A percentile compares a stretch with the other conserved stretches of the same genome.
Conservation (phyloP, 2,888 invertebrate genomes). For the Lasioglossum morio region DNA sequence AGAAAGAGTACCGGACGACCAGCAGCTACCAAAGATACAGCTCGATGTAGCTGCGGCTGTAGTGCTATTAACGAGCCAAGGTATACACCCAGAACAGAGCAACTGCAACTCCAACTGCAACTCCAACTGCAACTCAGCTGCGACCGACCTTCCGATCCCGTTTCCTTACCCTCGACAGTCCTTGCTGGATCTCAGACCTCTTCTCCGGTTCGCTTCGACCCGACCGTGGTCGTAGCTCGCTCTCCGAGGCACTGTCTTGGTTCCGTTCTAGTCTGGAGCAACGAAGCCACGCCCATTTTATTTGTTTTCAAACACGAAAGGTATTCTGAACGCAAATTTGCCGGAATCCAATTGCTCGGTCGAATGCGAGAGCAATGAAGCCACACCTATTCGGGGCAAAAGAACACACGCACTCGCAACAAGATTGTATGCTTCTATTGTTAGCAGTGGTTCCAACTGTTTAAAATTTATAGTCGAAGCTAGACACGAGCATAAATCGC, state of each 20-base stretch:
- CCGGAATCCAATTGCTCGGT: neutral
- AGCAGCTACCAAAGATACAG: neutral
- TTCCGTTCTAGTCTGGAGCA: neutral
- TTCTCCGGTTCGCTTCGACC: slow-evolving; percentile 7
- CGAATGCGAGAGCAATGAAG: neutral
- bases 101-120: neutral
- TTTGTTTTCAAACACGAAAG: neutral
- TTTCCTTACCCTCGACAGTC: slow-evolving; percentile 67
- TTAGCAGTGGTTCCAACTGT: neutral
- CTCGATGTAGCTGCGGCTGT: neutral
- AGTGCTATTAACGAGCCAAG: slow-evolving; percentile 39
- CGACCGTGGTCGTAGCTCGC: neutral
- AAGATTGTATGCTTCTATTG: neutral
- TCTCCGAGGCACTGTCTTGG: neutral
- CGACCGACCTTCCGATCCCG: slow-evolving; percentile 74
- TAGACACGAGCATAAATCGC: neutral
- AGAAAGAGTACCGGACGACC: neutral
- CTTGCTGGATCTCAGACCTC: slow-evolving; percentile 33
- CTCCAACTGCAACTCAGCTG: neutral
- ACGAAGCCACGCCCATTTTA: neutral
- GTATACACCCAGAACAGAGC: slow-evolving; percentile 16
- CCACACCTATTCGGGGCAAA: neutral
- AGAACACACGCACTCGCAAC: neutral
- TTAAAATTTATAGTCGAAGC: neutral
- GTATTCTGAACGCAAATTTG: neutral